Evolutionary conservation across 2,113 vertebrate species (phyloP).

Genomic region (Urocynchramus pylzowi): DNA sequence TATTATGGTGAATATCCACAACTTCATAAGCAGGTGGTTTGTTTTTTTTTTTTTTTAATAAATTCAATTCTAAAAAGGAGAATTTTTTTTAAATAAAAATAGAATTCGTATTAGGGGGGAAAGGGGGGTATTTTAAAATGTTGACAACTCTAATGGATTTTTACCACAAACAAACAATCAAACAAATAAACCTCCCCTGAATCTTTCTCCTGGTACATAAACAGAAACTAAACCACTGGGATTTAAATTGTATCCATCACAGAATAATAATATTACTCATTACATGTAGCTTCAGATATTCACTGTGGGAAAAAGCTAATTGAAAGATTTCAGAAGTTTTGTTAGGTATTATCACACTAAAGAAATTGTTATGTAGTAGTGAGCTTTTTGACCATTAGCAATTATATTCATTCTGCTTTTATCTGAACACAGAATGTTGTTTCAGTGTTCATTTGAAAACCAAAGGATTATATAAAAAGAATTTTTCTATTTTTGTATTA

Average conservation of each 20-base stretch:
- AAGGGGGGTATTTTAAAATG: not conserved
- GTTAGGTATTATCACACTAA: not conserved
- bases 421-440: not conserved
- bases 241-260: not conserved
- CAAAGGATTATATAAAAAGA: not conserved
- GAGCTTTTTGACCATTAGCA: not conserved
- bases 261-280: not conserved
- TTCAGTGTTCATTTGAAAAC: conserved; percentile 1
- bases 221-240: not conserved
- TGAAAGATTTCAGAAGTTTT: not conserved
- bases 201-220: not conserved
- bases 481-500: not conserved
- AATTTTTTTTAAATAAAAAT: not conserved
- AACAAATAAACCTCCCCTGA: not conserved
- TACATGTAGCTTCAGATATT: not conserved
- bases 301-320: not conserved
- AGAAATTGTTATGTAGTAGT: not conserved
- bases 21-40: not conserved
- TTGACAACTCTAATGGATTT: not conserved
- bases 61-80: not conserved
- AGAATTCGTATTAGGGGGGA: rapidly evolving
- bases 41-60: not conserved
- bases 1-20: not conserved
- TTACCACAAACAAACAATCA: not conserved
- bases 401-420: not conserved